Base-by-base conservation (phyloP, 2,888 invertebrate genomes). In the Aricia artaxerxes region DNA sequence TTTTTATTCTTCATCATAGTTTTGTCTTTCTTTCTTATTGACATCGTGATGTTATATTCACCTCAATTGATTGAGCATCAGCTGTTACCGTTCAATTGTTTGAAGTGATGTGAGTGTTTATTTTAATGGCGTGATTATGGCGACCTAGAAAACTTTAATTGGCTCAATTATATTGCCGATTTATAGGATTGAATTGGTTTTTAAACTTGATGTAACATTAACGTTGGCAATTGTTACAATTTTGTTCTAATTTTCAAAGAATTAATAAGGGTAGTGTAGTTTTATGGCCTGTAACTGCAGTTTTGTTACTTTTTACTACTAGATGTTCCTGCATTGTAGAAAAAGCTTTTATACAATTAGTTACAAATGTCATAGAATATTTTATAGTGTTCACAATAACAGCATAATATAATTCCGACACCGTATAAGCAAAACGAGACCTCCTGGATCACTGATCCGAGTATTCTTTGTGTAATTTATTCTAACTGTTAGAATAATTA, bases 131-230 rank as follows among this genome's bases (percentile, higher is more conserved):
- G 73, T 76, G 53, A 16, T 76, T 76, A 16, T 9, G 24, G 49
- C 76, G 53, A 76, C 76, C 76, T 53, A 76, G 31, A 76, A 31
- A 53, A 53, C 24, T 49, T 75, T 53, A 31, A 53, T 76, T 53
- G 76, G n/a, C 44, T n/a, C 35, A 35, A 69, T 69, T 35, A 69
- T 69, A 35, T 69, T 69, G 13, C 69, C 35, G 69, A 69, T 69
- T 35, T 69, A 35, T 69, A 7, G 69, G 11, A 69, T 64, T 11
- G 11, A 4, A 11, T 69, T 35, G 69, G 11, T 35, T 35, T 69
- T 69, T 31, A 64, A 64, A 31, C 3, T 24, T 64, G 31, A 3
- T 64, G 11, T 64, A 11, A 64, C 31, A 11, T 64, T 64, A 31
- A 1, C 64, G 6, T 2, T 24, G 5, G 1, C 5, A 31, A 24